Conservation (phyloP, 2,888 invertebrate genomes). For the Diplazon laetatorius region DNA sequence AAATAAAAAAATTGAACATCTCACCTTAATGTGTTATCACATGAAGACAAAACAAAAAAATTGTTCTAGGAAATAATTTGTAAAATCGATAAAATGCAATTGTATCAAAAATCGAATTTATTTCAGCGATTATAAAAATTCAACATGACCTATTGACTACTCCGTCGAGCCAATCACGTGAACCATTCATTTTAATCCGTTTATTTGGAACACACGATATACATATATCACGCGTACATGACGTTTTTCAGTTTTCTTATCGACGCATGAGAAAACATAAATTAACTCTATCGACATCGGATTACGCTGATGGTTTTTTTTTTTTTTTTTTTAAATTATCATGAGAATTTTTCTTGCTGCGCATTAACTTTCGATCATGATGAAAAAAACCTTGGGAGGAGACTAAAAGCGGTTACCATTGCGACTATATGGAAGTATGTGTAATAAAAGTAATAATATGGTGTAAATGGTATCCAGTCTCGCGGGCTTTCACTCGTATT, state of each 20-base stretch:
- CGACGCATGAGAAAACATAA: slow-evolving; percentile 11
- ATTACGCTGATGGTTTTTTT: too few relatives aligned
- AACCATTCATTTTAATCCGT: too few relatives aligned
- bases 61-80: background rate
- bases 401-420: slow-evolving; percentile 19
- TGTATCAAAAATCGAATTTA: background rate
- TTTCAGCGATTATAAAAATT: background rate
- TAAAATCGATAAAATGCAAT: background rate
- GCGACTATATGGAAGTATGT: background rate
- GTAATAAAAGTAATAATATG: slow-evolving; percentile 28
- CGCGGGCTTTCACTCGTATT: slow-evolving; percentile 55
- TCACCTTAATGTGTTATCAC: too few relatives aligned
- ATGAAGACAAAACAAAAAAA: background rate
- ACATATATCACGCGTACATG: background rate
- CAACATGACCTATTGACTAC: too few relatives aligned
- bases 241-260: background rate
- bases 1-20: background rate
- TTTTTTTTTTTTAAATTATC: slow-evolving; percentile 8
- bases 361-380: slow-evolving; percentile 27
- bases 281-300: slow-evolving; percentile 7
- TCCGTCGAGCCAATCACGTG: too few relatives aligned
- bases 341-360: background rate
- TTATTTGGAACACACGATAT: too few relatives aligned
- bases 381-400: slow-evolving; percentile 24
- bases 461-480: slow-evolving; percentile 22